phyloP scores from a whole-genome alignment of 2,888 invertebrate genomes.

The Chrysina gloriosa region DNA sequence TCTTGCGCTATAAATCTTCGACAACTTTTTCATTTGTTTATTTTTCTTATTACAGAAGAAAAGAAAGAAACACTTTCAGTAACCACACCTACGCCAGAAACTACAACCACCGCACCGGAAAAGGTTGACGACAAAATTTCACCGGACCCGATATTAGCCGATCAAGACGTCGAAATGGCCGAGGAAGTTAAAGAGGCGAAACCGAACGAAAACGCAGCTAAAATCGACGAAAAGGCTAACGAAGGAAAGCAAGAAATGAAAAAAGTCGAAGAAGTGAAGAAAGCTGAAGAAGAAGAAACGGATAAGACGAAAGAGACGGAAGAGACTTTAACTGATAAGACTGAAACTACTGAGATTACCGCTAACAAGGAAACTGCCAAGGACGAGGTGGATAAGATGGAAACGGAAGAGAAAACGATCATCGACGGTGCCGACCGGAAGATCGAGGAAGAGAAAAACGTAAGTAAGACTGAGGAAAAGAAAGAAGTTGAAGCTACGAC shows the following conservation, averaged over 20 bases:
- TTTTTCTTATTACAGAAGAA: conserved; percentile 2
- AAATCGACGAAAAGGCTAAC: conserved; percentile 13
- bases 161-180: conserved; percentile 31
- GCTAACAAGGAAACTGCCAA: conserved; percentile 37
- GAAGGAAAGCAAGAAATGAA: conserved; percentile 13
- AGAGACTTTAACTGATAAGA: neutral
- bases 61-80: neutral
- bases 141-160: neutral
- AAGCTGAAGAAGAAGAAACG: neutral
- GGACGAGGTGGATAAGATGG: conserved; percentile 35
- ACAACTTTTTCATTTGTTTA: neutral
- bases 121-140: neutral
- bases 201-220: neutral
- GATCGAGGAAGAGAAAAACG: conserved; percentile 4
- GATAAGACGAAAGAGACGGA: conserved; percentile 21
- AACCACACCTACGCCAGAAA: neutral
- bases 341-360: neutral
- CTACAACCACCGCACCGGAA: neutral
- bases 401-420: conserved; percentile 45
- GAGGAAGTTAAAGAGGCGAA: conserved; percentile 15
- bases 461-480: conserved; percentile 39
- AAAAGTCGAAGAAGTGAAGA: neutral
- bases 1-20: too few species aligned
- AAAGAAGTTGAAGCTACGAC: neutral
- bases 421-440: too few species aligned